Base-by-base conservation (phyloP, 2,113 vertebrate species). In the Eurypyga helias region DNA sequence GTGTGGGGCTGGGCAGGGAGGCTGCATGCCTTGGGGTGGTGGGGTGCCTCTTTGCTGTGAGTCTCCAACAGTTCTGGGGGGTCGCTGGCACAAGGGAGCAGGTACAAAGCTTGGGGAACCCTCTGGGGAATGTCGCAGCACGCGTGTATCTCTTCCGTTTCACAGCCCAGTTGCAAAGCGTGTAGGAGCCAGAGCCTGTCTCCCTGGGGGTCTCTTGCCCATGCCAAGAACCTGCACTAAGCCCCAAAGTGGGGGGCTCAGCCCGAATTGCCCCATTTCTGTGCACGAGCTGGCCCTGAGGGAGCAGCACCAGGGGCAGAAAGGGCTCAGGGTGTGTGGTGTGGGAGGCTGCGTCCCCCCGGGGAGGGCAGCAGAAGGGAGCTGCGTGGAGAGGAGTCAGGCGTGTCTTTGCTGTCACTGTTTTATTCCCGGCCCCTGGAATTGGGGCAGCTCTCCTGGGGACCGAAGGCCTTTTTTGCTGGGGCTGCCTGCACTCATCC, bases 1-100 rank as follows among this genome's bases (percentile, higher is more conserved):
- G 12, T 1, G 0, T 1, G 4, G 58, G 36, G 21, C 41, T 79
- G 0, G 0, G 38, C 7, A 24, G 45, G 34, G 38, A 48, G 33
- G 18, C 12, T 69, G 21, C 0, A 2, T 12, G 58, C 10, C 58
- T 60, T 69, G 55, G 31, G 31, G 7, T 10, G 3, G 3, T 2
- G 4, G 31, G 14, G 5, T 33, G 25, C 12, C 33, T n/a, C n/a
- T 29, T 41, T 0, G 0, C 25, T 45, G 25, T 23, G 52, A 2
- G 12, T 65, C 33, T 7, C 41, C 33, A 41, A 4, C 8, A 33
- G 36, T 17, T 24, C 23, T 36, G 36, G 41, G 41, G 46, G 25
- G 16, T 1, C 33, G 20, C 23, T 55, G 45, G 26, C 28, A 46
- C 17, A 73, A 31, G 36, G 28, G 13, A 36, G 46, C 46, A 34